These are phyloP conservation scores for Halocynthia roretzi DNA, from an alignment of 23 tunicate species.

Conservation along the genomic window DNA sequence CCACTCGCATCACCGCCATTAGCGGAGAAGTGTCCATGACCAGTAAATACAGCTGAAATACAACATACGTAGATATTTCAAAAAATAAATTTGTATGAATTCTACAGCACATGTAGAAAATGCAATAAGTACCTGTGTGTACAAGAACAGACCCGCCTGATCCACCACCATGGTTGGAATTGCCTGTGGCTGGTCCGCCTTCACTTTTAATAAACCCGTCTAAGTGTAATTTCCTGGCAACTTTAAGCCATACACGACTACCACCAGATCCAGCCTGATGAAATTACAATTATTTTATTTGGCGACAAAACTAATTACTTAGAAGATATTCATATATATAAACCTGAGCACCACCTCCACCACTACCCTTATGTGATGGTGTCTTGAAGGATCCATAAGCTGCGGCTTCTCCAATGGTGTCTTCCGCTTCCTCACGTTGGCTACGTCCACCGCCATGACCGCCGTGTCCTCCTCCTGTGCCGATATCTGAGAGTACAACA, in stretches of 20 bases:
- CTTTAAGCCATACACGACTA: conserved; percentile 1
- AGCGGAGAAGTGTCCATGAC: conserved; percentile 18
- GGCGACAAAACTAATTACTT: not conserved
- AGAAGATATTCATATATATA: not conserved
- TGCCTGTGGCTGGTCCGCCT: conserved; percentile 2
- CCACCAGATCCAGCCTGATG: conserved; percentile 25
- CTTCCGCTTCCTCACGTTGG: not conserved
- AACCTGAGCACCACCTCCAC: conserved; percentile 17
- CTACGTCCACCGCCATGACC: conserved; percentile 9
- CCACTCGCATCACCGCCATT: conserved; percentile 24
- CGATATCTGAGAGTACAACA: not conserved
- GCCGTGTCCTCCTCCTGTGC: conserved; percentile 24
- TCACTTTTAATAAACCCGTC: conserved; percentile 10
- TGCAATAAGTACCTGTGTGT: conserved; percentile 5
- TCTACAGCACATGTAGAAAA: no score
- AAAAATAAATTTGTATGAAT: no score
- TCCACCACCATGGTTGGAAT: conserved; percentile 30
- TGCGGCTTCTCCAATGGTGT: conserved; percentile 4
- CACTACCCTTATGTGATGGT: conserved; percentile 18
- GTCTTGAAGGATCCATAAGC: conserved; percentile 21
- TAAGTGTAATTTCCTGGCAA: conserved; percentile 7
- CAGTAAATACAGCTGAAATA: conserved; percentile 9
- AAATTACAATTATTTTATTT: not conserved
- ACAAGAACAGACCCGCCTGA: conserved; percentile 19
- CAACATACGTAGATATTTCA: no score